Evolutionary conservation across 2,888 invertebrate species (phyloP), one percentile per base, ranked within the genome.

Genomic region (Tetranychus piercei): DNA sequence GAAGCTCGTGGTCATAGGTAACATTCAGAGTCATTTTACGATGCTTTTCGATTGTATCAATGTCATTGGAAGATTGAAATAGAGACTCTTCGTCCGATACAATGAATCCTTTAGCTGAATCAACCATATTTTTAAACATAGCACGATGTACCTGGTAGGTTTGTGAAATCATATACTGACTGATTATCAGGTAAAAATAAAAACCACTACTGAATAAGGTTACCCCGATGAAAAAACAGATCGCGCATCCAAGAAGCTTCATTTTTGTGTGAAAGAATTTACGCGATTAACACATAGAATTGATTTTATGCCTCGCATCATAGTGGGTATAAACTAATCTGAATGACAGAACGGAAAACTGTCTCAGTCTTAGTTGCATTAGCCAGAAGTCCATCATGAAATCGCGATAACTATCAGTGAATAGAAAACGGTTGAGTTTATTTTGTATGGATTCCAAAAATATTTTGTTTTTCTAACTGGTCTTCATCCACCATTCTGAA

Each of bases 141-240:
- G 11, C 34, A 1, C 20, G 7, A 65, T 64, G 65, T n/a, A 6
- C 22, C 1, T 45, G 11, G 6, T 11, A 73, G 20, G 45, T 44
- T 5, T 15, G 11, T 5, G 55, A 55, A 20, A 23, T 55, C 20
- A 45, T 64, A 34, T 64, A 73, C 18, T 73, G 73, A 45, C 23
- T 64, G 15, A 73, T 44, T 9, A 73, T 73, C 6, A 73, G 64
- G 20, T 73, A 73, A 20, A 44, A 15, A n/a, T 73, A 73, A 22
- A 73, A 73, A 55, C 23, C 34, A 43, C 23, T 65, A 64, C 64
- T 64, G 64, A 73, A 43, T 20, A 73, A n/a, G 64, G 34, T 73
- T 18, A 73, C 44, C 18, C n/a, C 34, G 73, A 73, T n/a, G 15
- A 73, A 55, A 18, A 73, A 34, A 44, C 73, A 73, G 9, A 73